Conservation (phyloP, 1,140 invertebrate species). For the Chlorops oryzae region DNA sequence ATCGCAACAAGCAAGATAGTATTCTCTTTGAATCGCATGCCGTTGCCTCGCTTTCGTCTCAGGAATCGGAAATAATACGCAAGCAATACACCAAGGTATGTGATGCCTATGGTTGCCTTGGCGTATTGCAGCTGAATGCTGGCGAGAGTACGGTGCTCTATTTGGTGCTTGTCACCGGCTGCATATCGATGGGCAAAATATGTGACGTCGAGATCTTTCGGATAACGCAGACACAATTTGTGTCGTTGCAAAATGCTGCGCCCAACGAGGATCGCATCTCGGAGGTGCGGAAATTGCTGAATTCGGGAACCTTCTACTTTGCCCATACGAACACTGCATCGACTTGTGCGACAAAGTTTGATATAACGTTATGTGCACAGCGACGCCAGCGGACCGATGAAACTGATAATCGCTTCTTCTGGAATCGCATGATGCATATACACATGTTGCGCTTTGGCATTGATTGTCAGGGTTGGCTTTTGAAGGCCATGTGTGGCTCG, state of each 20-base stretch:
- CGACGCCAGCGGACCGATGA: conserved; percentile 66
- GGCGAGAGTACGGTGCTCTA: conserved; percentile 79
- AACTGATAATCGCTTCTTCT: conserved; percentile 95
- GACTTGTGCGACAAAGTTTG: conserved; percentile 53
- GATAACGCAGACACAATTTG: conserved; percentile 84
- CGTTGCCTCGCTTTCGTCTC: conserved; percentile 63
- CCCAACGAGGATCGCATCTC: conserved; percentile 72
- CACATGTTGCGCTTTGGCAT: conserved; percentile 86
- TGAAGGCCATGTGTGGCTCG: conserved; percentile 92
- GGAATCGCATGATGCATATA: conserved; percentile 91
- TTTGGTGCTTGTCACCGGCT: conserved; percentile 88
- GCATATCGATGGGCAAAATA: conserved; percentile 91
- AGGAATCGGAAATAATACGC: conserved; percentile 82
- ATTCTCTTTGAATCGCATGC: conserved; percentile 87
- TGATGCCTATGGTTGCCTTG: conserved; percentile 90
- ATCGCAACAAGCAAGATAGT: conserved; percentile 71
- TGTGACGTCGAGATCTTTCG: conserved; percentile 88
- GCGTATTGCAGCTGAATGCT: conserved; percentile 78
- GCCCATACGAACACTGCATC: conserved; percentile 58
- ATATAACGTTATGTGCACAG: conserved; percentile 91
- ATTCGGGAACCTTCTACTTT: conserved; percentile 96
- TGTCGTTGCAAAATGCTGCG: conserved; percentile 70
- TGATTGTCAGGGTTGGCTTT: conserved; percentile 79
- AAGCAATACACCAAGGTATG: conserved; percentile 80
- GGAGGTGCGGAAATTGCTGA: conserved; percentile 81